Evolutionary conservation across 1,140 invertebrate species (phyloP), one percentile per base, ranked within the genome.

Genomic region (Globodera rostochiensis): DNA sequence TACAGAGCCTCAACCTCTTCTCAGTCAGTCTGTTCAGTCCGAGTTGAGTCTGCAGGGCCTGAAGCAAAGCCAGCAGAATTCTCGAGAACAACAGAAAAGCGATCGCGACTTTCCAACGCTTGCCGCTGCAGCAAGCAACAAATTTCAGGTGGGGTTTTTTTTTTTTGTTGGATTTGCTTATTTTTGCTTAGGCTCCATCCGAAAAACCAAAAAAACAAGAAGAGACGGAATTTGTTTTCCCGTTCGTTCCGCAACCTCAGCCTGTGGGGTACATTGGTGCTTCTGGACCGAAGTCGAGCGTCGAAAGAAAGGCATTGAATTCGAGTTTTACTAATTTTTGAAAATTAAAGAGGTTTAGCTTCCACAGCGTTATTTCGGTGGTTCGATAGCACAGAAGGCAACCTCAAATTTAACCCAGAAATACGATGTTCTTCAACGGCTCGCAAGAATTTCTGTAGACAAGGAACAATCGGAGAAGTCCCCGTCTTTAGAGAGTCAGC

Each of bases 41-140:
- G 60, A 64, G 25, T 45, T 46, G 66, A n/a, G 11, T 15, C 77
- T 19, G 21, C 64, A 73, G 36, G 45, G 21, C 11, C 15, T 76
- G 25, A 69, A 67, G 73, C 84, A 84, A 60, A 53, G 36, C 57
- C 79, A 83, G 50, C 70, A 13, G 25, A 53, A 19, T 67, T 53
- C 57, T 53, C 84, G 60, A 64, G 80, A 66, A 49, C 57, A 77
- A 47, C 74, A 74, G 49, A 47, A 50, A 13, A 86, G 74, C 84
- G 83, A 84, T 66, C 87, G 86, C 77, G 87, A 87, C 47, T 87
- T 88, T 66, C 87, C 87, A 50, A 75, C 87, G 13, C 75, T 87
- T 57, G 86, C 87, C 25, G 80, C 84, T 53, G 80, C 87, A 19
- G 80, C 74, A 57, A 80, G 13, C 46, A 79, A 60, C n/a, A 80